Percentiles rank a stretch among this genome's conserved stretches.
Evolutionary conservation across 2,888 invertebrate species (phyloP).

Genomic region (Tuberolachnus salignus): DNA sequence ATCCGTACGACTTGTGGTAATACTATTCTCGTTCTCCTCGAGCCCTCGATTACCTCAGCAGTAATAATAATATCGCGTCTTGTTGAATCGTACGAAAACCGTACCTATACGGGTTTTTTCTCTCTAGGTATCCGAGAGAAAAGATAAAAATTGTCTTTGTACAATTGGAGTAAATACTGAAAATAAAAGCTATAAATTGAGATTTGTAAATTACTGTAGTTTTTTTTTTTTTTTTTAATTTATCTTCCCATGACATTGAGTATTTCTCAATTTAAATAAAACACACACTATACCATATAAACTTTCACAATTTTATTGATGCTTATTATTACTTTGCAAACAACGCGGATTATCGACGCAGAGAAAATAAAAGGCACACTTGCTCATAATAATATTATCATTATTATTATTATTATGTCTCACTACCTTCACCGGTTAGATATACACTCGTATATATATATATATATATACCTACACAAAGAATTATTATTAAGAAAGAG

Average conservation of each 20-base stretch:
- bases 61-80: no score
- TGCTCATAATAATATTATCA: neutral
- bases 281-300: neutral
- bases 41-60: neutral
- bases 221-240: neutral
- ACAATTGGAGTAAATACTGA: no score
- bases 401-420: neutral
- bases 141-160: no score
- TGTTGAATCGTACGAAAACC: no score
- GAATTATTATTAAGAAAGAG: slow-evolving; percentile 35
- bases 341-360: neutral
- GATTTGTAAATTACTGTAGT: neutral
- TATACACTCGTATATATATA: no score
- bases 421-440: neutral
- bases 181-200: neutral
- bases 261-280: slow-evolving; percentile 8
- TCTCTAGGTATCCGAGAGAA: no score
- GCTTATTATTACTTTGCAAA: neutral
- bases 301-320: slow-evolving; percentile 23
- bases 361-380: slow-evolving; percentile 18
- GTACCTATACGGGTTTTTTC: no score
- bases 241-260: neutral
- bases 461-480: no score
- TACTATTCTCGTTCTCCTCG: slow-evolving; percentile 11
- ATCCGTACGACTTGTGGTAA: neutral